These are phyloP conservation scores for Salticus scenicus DNA, from an alignment of 2,888 invertebrate genomes.

Conservation along the genomic window DNA sequence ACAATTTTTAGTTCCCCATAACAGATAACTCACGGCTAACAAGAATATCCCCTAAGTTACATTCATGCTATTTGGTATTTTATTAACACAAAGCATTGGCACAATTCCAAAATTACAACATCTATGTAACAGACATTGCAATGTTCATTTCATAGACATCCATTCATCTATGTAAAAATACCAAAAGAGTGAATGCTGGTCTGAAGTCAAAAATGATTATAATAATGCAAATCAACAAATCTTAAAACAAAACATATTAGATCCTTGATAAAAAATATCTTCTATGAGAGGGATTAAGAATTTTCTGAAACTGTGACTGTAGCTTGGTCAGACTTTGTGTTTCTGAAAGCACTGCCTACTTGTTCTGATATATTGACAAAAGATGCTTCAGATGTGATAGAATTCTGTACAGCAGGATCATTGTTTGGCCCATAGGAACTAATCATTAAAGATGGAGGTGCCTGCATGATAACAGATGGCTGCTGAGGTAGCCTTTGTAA, in stretches of 20 bases:
- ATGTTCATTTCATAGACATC: too few species aligned
- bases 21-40: too few species aligned
- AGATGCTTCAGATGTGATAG: neutral
- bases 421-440: slow-evolving; percentile 27
- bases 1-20: too few species aligned
- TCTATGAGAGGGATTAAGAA: neutral
- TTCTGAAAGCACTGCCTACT: neutral
- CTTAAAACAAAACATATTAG: slow-evolving; percentile 26
- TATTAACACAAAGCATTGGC: too few species aligned
- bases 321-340: slow-evolving; percentile 28
- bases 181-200: too few species aligned
- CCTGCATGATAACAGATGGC: slow-evolving; percentile 71
- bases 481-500: slow-evolving; percentile 30
- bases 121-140: too few species aligned
- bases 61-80: too few species aligned
- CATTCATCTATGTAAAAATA: too few species aligned
- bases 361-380: neutral
- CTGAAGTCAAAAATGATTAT: too few species aligned
- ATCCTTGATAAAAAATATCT: slow-evolving; percentile 32
- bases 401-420: too few species aligned
- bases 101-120: too few species aligned
- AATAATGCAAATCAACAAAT: neutral
- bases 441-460: slow-evolving; percentile 59
- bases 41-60: too few species aligned
- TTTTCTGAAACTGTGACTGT: slow-evolving; percentile 15